Conservation (phyloP, 2,113 vertebrate genomes). For the Perognathus longimembris region DNA sequence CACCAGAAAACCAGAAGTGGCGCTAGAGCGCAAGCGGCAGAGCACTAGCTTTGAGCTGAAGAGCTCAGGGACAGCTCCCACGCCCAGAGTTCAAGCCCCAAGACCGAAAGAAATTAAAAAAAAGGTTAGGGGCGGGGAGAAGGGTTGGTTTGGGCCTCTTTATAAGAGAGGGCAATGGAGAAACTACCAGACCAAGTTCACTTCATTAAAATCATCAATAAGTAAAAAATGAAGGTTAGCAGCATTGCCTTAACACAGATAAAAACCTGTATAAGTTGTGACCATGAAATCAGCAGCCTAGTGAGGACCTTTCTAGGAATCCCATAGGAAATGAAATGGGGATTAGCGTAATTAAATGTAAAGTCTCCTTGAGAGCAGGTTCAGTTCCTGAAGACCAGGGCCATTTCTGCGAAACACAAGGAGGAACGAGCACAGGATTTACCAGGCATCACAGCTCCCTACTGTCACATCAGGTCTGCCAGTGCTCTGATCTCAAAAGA, state of each 20-base stretch:
- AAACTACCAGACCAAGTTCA: conserved; percentile 72
- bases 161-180: conserved; percentile 48
- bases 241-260: conserved; percentile 47
- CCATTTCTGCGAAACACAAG: conserved; percentile 60
- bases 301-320: conserved; percentile 68
- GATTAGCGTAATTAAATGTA: conserved; percentile 77
- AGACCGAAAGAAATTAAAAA: too few species aligned
- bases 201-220: conserved; percentile 39
- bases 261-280: conserved; percentile 72
- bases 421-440: conserved; percentile 67
- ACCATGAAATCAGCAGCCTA: conserved; percentile 65
- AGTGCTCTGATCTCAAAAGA: conserved; percentile 61
- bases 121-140: too few species aligned
- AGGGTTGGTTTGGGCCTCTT: too few species aligned
- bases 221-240: not conserved
- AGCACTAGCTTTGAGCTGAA: too few species aligned
- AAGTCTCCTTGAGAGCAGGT: conserved; percentile 67
- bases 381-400: conserved; percentile 57
- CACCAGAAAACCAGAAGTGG: too few species aligned
- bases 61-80: too few species aligned
- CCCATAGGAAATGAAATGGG: conserved; percentile 63
- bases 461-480: conserved; percentile 31
- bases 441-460: conserved; percentile 49
- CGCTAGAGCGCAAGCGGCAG: too few species aligned
- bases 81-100: too few species aligned